These are phyloP conservation scores for Chaetorhynchus papuensis DNA, from an alignment of 2,113 vertebrate genomes.

Conservation along the genomic window DNA sequence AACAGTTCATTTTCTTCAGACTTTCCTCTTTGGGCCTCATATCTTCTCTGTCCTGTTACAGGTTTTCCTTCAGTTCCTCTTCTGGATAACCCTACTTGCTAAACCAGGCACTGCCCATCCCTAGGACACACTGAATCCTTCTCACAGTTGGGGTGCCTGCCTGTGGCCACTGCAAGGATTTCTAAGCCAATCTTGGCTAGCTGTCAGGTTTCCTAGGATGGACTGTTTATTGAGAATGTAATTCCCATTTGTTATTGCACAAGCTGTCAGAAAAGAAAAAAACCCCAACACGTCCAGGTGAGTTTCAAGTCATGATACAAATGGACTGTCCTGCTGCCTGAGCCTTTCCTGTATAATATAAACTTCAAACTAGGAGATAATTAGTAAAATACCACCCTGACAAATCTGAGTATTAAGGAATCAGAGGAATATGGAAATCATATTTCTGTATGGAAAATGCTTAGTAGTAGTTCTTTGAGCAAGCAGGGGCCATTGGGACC, in stretches of 20 bases:
- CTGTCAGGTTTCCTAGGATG: not conserved
- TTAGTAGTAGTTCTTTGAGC: not conserved
- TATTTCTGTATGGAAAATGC: not conserved
- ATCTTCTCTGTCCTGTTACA: not conserved
- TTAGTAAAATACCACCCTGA: not conserved
- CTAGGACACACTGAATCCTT: not conserved
- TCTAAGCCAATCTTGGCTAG: not conserved
- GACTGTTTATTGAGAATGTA: not conserved
- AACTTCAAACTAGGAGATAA: not conserved
- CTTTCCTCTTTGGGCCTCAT: not conserved
- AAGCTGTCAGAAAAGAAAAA: not conserved
- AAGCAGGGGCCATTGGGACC: not conserved
- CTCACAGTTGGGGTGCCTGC: accelerated
- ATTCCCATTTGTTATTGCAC: not conserved
- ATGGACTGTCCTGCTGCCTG: not conserved
- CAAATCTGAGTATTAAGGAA: not conserved
- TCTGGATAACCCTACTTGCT: not conserved
- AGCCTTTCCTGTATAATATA: not conserved
- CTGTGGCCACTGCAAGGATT: not conserved
- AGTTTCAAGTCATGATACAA: not conserved
- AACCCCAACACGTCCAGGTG: not conserved
- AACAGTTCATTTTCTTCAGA: not conserved
- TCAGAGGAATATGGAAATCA: not conserved
- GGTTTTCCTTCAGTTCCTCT: not conserved
- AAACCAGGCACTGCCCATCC: not conserved